A percentile compares a stretch with the other conserved stretches of the same genome.
Conservation (phyloP, 2,888 invertebrate genomes). For the Dicyrtomina minuta region DNA sequence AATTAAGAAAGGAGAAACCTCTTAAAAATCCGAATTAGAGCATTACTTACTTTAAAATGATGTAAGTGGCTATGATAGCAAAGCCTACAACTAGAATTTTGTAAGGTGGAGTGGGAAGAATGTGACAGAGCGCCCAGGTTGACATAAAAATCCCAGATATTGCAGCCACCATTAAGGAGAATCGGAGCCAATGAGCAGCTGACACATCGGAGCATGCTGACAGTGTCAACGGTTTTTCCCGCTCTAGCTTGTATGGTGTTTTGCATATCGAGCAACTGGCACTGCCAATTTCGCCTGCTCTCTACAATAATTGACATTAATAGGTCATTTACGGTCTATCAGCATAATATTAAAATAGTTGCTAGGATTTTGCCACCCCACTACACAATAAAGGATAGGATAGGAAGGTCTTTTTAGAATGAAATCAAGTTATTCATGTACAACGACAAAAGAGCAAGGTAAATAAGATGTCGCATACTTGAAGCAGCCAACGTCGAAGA, state of each 20-base stretch:
- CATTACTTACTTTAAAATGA: conserved; percentile 71
- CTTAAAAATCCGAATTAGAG: neutral
- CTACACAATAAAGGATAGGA: too few relatives aligned
- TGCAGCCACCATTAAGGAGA: conserved; percentile 72
- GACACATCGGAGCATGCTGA: conserved; percentile 53
- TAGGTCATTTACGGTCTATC: conserved; percentile 37
- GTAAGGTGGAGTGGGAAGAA: conserved; percentile 56
- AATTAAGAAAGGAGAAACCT: neutral
- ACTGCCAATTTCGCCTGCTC: conserved; percentile 65
- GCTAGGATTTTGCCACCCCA: too few relatives aligned
- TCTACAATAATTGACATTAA: conserved; percentile 58
- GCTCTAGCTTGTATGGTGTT: conserved; percentile 75
- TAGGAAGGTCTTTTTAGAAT: neutral
- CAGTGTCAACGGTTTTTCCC: conserved; percentile 60
- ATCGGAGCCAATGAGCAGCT: conserved; percentile 74
- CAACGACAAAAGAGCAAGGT: neutral
- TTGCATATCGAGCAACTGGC: conserved; percentile 83
- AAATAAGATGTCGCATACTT: conserved; percentile 66
- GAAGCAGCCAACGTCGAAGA: conserved; percentile 83
- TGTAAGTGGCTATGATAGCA: conserved; percentile 78
- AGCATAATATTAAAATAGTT: too few relatives aligned
- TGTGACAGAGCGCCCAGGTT: conserved; percentile 55
- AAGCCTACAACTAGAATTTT: conserved; percentile 75
- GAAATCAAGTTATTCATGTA: neutral
- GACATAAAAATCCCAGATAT: conserved; percentile 64